Percentiles rank a stretch among this genome's conserved stretches.
Conservation (phyloP, 2,888 invertebrate species). For the Cryptosula pallasiana region DNA sequence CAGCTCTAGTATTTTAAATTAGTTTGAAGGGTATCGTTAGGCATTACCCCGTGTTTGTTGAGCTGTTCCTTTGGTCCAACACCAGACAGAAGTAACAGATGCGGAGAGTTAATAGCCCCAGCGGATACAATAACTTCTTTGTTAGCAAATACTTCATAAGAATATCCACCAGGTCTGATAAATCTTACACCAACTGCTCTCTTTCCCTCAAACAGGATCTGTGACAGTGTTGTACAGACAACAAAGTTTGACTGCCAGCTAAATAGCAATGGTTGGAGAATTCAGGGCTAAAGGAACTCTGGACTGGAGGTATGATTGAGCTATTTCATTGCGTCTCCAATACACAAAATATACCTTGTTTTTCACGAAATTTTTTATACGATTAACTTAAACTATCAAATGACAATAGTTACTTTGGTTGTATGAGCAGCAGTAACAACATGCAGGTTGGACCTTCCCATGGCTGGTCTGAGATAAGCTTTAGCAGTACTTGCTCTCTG, state of each 20-base stretch:
- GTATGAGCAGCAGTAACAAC: conserved; percentile 37
- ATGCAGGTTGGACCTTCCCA: conserved; percentile 39
- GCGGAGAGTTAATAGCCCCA: conserved; percentile 50
- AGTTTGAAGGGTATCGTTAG: background rate
- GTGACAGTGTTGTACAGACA: too few relatives aligned
- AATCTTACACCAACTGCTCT: conserved; percentile 41
- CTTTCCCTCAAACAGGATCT: conserved; percentile 39
- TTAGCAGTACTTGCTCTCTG: conserved; percentile 42
- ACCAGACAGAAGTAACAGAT: conserved; percentile 49
- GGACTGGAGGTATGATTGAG: too few relatives aligned
- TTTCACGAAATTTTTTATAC: too few relatives aligned
- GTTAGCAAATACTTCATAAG: conserved; percentile 34
- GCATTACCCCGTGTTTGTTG: conserved; percentile 42
- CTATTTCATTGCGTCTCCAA: too few relatives aligned
- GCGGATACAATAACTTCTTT: conserved; percentile 48
- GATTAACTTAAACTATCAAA: too few relatives aligned
- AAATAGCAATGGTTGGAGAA: too few relatives aligned
- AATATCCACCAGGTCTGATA: conserved; percentile 34
- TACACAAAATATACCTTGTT: too few relatives aligned
- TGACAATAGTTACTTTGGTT: conserved; percentile 38
- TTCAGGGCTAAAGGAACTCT: too few relatives aligned
- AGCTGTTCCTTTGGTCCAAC: conserved; percentile 49
- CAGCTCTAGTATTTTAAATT: too few relatives aligned
- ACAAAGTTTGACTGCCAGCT: too few relatives aligned
- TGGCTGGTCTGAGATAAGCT: conserved; percentile 41